Conservation (phyloP, 2,888 invertebrate species). For the Lepidochrysops patricia region DNA sequence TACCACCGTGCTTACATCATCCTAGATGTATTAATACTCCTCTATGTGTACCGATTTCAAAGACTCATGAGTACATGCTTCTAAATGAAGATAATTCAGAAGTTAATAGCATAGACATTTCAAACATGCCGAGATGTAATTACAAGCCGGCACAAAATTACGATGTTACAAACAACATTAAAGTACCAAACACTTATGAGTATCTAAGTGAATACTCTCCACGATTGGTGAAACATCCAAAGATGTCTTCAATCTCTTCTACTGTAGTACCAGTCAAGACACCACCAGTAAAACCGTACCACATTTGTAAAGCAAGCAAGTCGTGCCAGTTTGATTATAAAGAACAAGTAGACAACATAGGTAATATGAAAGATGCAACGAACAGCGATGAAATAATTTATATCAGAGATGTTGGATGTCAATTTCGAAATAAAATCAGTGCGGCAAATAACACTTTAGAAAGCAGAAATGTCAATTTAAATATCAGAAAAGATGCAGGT, state of each 20-base stretch:
- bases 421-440: slow-evolving; percentile 42
- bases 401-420: slow-evolving; percentile 63
- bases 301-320: slow-evolving; percentile 38
- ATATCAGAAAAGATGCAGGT: neutral
- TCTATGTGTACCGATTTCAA: slow-evolving; percentile 50
- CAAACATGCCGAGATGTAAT: slow-evolving; percentile 35
- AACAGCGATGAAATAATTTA: slow-evolving; percentile 44
- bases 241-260: slow-evolving; percentile 28
- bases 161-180: slow-evolving; percentile 32
- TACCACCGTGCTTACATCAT: slow-evolving; percentile 55
- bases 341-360: slow-evolving; percentile 28
- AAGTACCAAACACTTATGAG: slow-evolving; percentile 37
- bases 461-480: slow-evolving; percentile 20
- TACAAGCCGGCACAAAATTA: slow-evolving; percentile 37
- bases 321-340: slow-evolving; percentile 49
- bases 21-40: slow-evolving; percentile 62
- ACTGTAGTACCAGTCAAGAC: slow-evolving; percentile 32
- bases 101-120: slow-evolving; percentile 31
- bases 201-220: slow-evolving; percentile 32
- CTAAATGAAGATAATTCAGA: slow-evolving; percentile 32
- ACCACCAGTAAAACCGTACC: slow-evolving; percentile 27
- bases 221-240: slow-evolving; percentile 33
- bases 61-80: slow-evolving; percentile 40
- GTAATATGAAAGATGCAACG: slow-evolving; percentile 12
- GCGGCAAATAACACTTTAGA: slow-evolving; percentile 33